Conservation (phyloP, 2,888 invertebrate genomes). For the Drosophila eohydei region DNA sequence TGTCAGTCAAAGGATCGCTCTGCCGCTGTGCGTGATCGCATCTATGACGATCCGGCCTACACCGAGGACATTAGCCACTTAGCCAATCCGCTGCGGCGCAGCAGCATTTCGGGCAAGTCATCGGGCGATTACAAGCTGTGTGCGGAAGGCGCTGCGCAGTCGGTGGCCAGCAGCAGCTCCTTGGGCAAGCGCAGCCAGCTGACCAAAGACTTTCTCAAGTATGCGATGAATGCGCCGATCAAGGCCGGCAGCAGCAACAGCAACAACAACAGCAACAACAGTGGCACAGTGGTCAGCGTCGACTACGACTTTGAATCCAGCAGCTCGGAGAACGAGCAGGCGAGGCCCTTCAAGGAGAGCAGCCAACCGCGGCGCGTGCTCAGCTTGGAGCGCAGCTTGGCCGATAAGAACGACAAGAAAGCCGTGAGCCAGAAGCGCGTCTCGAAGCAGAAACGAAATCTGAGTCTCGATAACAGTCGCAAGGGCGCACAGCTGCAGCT, state of each 20-base stretch:
- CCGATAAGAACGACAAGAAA: conserved; percentile 68
- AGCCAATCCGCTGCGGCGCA: conserved; percentile 83
- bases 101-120: conserved; percentile 60
- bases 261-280: conserved; percentile 10
- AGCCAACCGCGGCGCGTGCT: conserved; percentile 76
- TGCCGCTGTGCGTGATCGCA: conserved; percentile 83
- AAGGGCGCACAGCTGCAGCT: conserved; percentile 38
- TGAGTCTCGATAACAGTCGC: conserved; percentile 79
- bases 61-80: conserved; percentile 85
- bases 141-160: conserved; percentile 20
- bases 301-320: conserved; percentile 71
- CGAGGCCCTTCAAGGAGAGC: conserved; percentile 53
- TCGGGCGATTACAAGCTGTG: conserved; percentile 42
- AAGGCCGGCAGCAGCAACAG: conserved; percentile 34
- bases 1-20: conserved; percentile 83
- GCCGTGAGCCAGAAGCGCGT: conserved; percentile 71
- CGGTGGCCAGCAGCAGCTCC: conserved; percentile 63
- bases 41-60: conserved; percentile 85
- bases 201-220: conserved; percentile 78
- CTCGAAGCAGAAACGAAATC: conserved; percentile 82
- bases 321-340: conserved; percentile 79
- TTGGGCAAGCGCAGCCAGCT: conserved; percentile 79
- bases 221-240: conserved; percentile 67
- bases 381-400: conserved; percentile 80
- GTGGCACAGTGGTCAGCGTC: conserved; percentile 4